Conservation (phyloP, 2,113 vertebrate genomes). For the Porphyrio hochstetteri region DNA sequence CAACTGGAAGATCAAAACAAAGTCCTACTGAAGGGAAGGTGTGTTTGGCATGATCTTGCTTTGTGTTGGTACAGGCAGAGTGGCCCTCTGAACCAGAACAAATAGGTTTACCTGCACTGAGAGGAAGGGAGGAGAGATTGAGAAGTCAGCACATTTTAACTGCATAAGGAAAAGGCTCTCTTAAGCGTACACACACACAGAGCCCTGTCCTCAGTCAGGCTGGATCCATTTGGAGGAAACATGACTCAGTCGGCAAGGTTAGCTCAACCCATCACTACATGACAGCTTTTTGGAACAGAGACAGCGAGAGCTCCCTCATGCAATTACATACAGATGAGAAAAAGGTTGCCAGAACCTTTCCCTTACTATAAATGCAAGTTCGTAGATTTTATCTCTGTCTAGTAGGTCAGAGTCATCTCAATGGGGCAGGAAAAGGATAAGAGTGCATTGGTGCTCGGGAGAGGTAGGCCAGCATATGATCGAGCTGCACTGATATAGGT, state of each 20-base stretch:
- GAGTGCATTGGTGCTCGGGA: not conserved
- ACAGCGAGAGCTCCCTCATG: not conserved
- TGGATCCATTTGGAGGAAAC: not conserved
- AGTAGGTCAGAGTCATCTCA: not conserved
- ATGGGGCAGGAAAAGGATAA: not conserved
- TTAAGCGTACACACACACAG: rapidly evolving
- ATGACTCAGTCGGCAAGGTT: not conserved
- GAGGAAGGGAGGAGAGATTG: not conserved
- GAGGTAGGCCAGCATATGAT: not conserved
- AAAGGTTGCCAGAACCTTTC: not conserved
- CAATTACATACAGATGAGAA: not conserved
- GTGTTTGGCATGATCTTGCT: not conserved
- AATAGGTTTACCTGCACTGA: not conserved
- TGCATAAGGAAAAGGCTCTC: not conserved
- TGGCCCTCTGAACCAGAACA: not conserved
- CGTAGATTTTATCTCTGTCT: not conserved
- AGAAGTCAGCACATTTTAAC: not conserved
- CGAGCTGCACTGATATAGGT: not conserved
- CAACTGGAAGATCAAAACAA: not conserved
- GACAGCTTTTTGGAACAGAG: not conserved
- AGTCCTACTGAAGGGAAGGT: not conserved
- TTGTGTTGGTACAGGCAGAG: rapidly evolving
- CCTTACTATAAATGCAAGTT: not conserved
- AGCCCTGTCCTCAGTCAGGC: not conserved
- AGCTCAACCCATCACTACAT: not conserved